Evolutionary conservation across 2,113 vertebrate species (phyloP).

Genomic region (Myotis yumanensis): DNA sequence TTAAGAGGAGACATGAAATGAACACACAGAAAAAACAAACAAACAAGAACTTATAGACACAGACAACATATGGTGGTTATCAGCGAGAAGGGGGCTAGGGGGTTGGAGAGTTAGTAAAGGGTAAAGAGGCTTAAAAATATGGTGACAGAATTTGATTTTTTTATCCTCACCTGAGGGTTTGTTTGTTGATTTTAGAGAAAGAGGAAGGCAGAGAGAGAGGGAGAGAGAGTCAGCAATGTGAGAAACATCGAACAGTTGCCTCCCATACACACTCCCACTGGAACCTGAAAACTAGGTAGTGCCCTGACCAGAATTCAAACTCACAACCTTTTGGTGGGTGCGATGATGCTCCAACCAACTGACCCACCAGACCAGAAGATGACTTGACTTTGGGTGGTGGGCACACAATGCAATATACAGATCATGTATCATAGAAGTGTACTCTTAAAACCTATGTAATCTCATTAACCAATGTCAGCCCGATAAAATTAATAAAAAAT

Average conservation of each 20-base stretch:
- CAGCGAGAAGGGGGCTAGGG: too few relatives aligned
- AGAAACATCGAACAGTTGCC: neutral
- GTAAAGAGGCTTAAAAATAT: neutral
- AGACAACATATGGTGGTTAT: neutral
- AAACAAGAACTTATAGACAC: neutral
- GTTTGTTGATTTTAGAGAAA: neutral
- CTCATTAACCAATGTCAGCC: neutral
- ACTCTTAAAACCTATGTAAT: neutral
- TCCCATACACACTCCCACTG: neutral
- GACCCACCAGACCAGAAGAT: neutral
- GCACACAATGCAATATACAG: neutral
- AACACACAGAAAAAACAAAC: neutral
- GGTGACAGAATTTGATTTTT: neutral
- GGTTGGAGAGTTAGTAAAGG: neutral
- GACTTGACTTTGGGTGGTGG: neutral
- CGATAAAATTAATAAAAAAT: neutral
- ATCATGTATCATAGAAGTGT: neutral
- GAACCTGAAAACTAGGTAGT: neutral
- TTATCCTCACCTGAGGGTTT: neutral
- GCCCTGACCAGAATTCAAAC: neutral
- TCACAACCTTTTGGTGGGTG: neutral
- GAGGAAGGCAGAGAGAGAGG: neutral
- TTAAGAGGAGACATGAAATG: constrained; percentile 41
- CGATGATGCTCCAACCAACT: neutral
- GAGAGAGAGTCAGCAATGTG: neutral